Base-by-base conservation (phyloP, 2,797 vertebrate genomes). In the Crenuchus spilurus region DNA sequence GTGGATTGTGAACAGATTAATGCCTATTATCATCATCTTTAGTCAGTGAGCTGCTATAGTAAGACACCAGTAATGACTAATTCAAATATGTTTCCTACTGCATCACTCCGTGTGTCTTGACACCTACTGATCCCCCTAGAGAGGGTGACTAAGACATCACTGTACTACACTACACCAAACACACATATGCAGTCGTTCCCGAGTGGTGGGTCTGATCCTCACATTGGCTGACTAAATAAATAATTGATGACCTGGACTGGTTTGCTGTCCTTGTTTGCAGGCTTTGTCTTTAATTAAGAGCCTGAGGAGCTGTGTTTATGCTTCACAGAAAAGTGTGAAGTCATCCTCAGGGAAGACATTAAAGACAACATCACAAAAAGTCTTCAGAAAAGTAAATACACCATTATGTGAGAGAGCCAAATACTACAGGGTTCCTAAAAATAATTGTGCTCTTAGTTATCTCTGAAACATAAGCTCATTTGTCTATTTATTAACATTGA, bases 241-340 rank as follows among this genome's bases (percentile, higher is more conserved):
- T 89, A 87, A 90, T 89, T 88, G 83, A 90, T 86, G 87, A 69
- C 64, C 63, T 75, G 79, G 60, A 82, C 77, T 77, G 77, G 79
- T 75, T 85, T 79, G 72, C 57, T 67, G 31, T 62, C 64, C n/a
- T 55, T 74, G 41, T 60, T 33, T 60, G 55, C 55, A 20, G 77
- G 83, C 77, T 84, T 49, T 81, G 86, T 85, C 83, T 85, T 87
- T 91, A 90, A 88, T 91, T 87, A 90, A 86, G 75, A 84, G 71
- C 75, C 78, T 76, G 63, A 71, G 76, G 83, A 87, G 88, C 84
- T 70, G 76, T 79, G 70, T 78, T 72, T 83, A 81, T 78, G 65
- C 57, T 39, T 78, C 76, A 75, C 76, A 67, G 51, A 16, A 55
- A 60, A 83, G 64, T 80, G 70, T 70, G 85, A 83, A 87, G 85